phyloP scores from a whole-genome alignment of 2,888 invertebrate genomes.

The Lycia hirtaria region DNA sequence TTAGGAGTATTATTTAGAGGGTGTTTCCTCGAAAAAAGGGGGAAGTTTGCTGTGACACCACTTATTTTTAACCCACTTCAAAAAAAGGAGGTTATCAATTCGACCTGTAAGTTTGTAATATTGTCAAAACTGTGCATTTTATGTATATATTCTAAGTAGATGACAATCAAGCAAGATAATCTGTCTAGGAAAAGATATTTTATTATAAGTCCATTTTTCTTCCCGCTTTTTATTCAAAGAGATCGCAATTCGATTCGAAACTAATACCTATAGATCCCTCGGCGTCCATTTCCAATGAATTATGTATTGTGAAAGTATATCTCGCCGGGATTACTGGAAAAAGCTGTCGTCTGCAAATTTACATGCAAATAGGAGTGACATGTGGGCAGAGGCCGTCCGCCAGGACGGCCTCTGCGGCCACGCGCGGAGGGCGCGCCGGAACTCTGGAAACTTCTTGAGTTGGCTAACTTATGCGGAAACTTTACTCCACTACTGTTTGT shows the following conservation, averaged over 20 bases:
- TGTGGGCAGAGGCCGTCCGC: slow-evolving; percentile 56
- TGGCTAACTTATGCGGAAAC: slow-evolving; percentile 67
- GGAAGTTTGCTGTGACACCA: no score
- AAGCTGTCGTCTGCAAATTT: slow-evolving; percentile 63
- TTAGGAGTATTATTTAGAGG: no score
- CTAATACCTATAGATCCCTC: slow-evolving; percentile 50
- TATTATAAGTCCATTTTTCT: neutral
- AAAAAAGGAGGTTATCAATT: no score
- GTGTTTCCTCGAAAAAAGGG: no score
- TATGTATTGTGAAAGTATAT: slow-evolving; percentile 59
- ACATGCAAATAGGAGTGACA: slow-evolving; percentile 71
- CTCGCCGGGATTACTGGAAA: slow-evolving; percentile 49
- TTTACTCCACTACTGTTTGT: slow-evolving; percentile 52
- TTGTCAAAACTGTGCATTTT: no score
- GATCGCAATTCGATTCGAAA: slow-evolving; percentile 26
- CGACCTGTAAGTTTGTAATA: no score
- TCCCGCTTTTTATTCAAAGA: neutral
- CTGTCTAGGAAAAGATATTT: no score
- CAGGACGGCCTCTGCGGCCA: slow-evolving; percentile 19
- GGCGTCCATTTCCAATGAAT: slow-evolving; percentile 54
- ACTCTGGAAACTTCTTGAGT: slow-evolving; percentile 40
- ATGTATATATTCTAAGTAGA: no score
- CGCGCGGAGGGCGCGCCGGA: slow-evolving; percentile 3
- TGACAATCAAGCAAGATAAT: no score
- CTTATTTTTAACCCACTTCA: no score